Evolutionary conservation across 2,113 vertebrate genomes (phyloP).

Genomic region (Anarhynchus alexandrinus): DNA sequence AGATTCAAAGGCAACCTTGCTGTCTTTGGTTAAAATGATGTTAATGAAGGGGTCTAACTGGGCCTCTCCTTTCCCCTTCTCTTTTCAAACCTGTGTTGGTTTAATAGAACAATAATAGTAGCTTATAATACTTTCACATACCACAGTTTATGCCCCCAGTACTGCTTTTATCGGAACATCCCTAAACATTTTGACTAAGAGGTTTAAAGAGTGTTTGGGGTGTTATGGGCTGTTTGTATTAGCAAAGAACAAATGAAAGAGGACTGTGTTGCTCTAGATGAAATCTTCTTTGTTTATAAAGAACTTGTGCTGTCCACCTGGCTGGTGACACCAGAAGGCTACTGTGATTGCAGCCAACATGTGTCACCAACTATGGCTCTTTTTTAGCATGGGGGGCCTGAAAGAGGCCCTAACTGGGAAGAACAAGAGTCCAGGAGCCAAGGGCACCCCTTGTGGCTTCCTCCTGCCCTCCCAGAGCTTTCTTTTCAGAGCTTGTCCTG

Average conservation of each 20-base stretch:
- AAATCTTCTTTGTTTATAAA: not conserved
- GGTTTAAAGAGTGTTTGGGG: not conserved
- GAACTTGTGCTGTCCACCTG: accelerated
- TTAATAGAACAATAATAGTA: not conserved
- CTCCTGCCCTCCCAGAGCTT: accelerated
- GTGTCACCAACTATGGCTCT: not conserved
- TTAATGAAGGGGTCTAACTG: not conserved
- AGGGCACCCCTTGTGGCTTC: not conserved
- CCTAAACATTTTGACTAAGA: not conserved
- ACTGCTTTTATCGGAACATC: not conserved
- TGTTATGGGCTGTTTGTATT: not conserved
- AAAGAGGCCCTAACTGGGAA: not conserved
- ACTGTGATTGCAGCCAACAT: accelerated
- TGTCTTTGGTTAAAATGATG: not conserved
- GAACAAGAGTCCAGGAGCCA: not conserved
- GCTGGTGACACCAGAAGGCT: not conserved
- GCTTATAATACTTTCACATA: not conserved
- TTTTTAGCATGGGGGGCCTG: not conserved
- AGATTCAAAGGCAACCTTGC: not conserved
- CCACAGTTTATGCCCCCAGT: not conserved
- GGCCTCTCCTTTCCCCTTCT: not conserved
- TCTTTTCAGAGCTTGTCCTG: not conserved
- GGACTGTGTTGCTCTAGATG: not conserved
- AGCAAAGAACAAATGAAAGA: not conserved
- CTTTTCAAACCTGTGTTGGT: not conserved